Base-by-base conservation (phyloP, 2,797 vertebrate species). In the Todus mexicanus region DNA sequence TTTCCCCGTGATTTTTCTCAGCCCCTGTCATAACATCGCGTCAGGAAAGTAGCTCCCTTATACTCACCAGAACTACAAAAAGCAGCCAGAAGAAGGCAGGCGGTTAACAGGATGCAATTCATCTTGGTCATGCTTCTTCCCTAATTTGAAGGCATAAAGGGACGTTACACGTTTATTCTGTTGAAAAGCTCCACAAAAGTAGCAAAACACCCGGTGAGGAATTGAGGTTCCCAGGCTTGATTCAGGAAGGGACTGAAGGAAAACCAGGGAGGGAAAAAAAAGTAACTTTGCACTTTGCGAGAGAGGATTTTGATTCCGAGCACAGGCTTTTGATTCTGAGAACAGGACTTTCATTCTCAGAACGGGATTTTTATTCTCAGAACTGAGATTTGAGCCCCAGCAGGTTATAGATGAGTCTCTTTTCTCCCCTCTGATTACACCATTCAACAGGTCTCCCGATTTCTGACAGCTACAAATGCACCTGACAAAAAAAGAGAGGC, bases 11-110 rank as follows among this genome's bases (percentile, higher is more conserved):
- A n/a, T 65, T 74, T 85, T 38, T 70, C 54, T n/a, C 50, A 42
- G 50, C 31, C 31, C n/a, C 18, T 23, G 17, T 20, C 35, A 11
- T 16, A 71, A 42, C 42, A 19, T 31, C 6, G 5, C 25, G 53
- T 15, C 51, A 16, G 54, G 8, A 2, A 71, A 84, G 18, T 15
- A 31, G 12, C 31, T 75, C 38, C 40, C 15, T 82, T 35, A 29
- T 93, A 97, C 97, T 91, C 89, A 97, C 97, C 96, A 45, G 86
- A 94, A 64, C 45, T 50, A 54, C 91, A 96, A 29, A 95, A 90
- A 48, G 71, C 77, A 20, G 70, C 48, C 81, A 96, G 53, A 51
- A 94, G 19, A 37, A 97, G 11, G 84, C 89, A 96, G 59, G 69
- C 1, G 0, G 65, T 87, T 65, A 97, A 31, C 68, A 96, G 65